These are phyloP conservation scores for Cataglyphis livida DNA, from an alignment of 2,888 invertebrate species.

Conservation along the genomic window DNA sequence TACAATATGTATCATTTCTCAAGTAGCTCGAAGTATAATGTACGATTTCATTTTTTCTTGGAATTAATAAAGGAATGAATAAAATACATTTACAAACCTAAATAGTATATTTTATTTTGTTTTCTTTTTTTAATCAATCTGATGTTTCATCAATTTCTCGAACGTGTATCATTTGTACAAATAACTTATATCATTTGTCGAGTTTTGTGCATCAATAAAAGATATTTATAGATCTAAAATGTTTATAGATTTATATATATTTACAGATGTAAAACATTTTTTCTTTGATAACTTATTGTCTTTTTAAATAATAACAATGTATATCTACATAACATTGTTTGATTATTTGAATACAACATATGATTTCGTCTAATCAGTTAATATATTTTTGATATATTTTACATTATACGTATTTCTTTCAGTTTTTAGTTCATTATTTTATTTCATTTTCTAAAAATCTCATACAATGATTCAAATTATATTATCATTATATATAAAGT, in stretches of 20 bases:
- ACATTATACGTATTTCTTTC: not conserved
- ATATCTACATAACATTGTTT: not conserved
- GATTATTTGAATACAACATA: not conserved
- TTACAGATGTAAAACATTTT: no score
- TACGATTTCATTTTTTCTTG: constrained; percentile 57
- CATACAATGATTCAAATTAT: no score
- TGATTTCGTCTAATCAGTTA: not conserved
- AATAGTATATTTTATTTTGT: not conserved
- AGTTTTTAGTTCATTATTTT: not conserved
- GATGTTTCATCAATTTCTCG: not conserved
- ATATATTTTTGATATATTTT: not conserved
- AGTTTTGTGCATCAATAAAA: not conserved
- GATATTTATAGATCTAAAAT: not conserved
- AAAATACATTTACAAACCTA: not conserved
- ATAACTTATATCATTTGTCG: not conserved
- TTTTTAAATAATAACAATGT: not conserved
- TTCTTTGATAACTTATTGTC: no score
- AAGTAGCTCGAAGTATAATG: constrained; percentile 29
- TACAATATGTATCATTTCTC: not conserved
- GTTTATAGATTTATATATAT: no score
- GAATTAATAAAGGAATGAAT: constrained; percentile 25
- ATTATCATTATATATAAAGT: not conserved
- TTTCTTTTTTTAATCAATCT: not conserved
- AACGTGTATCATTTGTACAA: not conserved
- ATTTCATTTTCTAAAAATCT: not conserved